Evolutionary conservation across 2,888 invertebrate species (phyloP).

Genomic region (Nomada ruficornis): DNA sequence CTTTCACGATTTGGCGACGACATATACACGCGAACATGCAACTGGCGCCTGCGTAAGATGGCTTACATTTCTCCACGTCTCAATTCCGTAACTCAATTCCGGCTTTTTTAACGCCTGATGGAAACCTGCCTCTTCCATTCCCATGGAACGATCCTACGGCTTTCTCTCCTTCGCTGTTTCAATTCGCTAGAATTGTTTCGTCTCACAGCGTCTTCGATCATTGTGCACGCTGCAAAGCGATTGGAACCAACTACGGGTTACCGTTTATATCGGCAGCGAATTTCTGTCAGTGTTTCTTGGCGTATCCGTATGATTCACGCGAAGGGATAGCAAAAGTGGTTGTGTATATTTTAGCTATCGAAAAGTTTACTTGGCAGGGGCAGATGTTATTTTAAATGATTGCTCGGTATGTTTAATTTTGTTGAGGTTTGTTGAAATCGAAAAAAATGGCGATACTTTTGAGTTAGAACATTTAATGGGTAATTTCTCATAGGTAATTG

Average conservation of each 20-base stretch:
- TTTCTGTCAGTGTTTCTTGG: neutral
- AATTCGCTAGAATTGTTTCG: slow-evolving; percentile 52
- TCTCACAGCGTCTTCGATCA: slow-evolving; percentile 32
- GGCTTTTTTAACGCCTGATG: slow-evolving; percentile 52
- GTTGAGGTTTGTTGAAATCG: too few relatives aligned
- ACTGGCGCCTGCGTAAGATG: slow-evolving; percentile 5
- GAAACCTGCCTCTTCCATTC: slow-evolving; percentile 64
- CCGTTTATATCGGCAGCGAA: neutral
- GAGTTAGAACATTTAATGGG: too few relatives aligned
- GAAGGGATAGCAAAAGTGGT: too few relatives aligned
- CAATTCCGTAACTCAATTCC: slow-evolving; percentile 67
- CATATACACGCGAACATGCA: slow-evolving; percentile 1
- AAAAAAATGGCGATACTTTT: neutral
- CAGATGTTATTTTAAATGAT: neutral
- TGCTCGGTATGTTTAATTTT: neutral
- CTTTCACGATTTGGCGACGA: neutral
- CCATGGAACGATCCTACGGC: slow-evolving; percentile 51
- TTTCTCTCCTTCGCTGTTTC: slow-evolving; percentile 34
- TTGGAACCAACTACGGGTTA: slow-evolving; percentile 6
- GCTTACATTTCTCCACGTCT: slow-evolving; percentile 38
- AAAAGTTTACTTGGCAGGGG: neutral
- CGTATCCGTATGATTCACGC: neutral
- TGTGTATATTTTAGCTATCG: neutral
- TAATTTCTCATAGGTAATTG: too few relatives aligned
- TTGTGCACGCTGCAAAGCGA: neutral